Percentiles rank a stretch among this genome's conserved stretches.
These are phyloP conservation scores for Drosophila meridionalis DNA, from an alignment of 2,888 invertebrate genomes.

Conservation along the genomic window DNA sequence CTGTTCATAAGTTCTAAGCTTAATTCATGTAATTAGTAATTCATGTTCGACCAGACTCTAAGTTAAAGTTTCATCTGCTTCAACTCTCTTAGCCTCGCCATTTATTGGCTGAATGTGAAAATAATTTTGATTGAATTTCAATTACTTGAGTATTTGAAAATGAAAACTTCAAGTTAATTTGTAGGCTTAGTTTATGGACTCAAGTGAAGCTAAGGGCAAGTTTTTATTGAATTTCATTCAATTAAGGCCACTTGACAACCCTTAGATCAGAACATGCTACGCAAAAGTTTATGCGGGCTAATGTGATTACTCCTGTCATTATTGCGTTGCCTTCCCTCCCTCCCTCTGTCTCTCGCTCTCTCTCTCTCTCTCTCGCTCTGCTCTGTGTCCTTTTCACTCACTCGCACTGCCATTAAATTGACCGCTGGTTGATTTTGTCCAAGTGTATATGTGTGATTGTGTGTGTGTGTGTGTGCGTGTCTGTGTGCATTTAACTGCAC, in stretches of 20 bases:
- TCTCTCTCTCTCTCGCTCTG: not conserved
- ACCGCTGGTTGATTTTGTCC: constrained; percentile 56
- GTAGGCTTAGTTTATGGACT: constrained; percentile 32
- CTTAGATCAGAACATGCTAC: constrained; percentile 43
- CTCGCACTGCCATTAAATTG: constrained; percentile 68
- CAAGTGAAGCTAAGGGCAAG: constrained; percentile 25
- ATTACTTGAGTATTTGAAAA: constrained; percentile 15
- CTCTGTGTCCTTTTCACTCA: constrained; percentile 13
- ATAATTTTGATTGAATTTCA: constrained; percentile 29
- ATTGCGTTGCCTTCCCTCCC: constrained; percentile 56
- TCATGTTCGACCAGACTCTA: too few species aligned
- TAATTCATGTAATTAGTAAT: not conserved
- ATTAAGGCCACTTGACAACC: constrained; percentile 68
- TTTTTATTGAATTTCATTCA: constrained; percentile 66
- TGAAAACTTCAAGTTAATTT: constrained; percentile 19
- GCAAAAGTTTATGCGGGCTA: constrained; percentile 71
- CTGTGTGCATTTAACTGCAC: constrained; percentile 80
- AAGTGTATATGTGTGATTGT: constrained; percentile 11
- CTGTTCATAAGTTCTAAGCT: not conserved
- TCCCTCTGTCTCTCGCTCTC: constrained; percentile 2
- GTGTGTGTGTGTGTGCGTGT: constrained; percentile 47
- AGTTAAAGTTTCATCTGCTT: not conserved
- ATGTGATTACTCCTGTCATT: constrained; percentile 81
- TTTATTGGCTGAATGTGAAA: not conserved
- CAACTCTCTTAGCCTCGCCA: not conserved